Evolutionary conservation across 2,797 vertebrate species (phyloP).

Genomic region (Miichthys miiuy): DNA sequence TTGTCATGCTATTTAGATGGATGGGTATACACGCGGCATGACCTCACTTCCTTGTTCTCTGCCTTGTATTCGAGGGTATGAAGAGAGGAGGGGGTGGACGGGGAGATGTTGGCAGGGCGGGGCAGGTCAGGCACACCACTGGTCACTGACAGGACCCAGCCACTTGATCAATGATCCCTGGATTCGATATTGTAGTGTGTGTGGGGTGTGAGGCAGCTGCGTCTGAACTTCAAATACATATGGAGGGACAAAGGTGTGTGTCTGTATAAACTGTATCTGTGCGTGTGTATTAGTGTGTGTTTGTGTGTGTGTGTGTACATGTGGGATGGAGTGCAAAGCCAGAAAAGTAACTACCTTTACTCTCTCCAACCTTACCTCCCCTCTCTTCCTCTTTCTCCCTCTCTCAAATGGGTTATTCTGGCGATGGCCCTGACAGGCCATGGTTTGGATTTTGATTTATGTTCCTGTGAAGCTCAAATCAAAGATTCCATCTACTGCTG

Average conservation of each 20-base stretch:
- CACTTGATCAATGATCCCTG: slow-evolving; percentile 86
- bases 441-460: slow-evolving; percentile 99
- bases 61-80: slow-evolving; percentile 81
- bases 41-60: slow-evolving; percentile 87
- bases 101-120: slow-evolving; percentile 75
- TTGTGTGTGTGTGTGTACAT: slow-evolving; percentile 25
- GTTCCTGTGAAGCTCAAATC: slow-evolving; percentile 99
- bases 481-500: slow-evolving; percentile 99
- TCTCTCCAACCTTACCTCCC: slow-evolving; percentile 77
- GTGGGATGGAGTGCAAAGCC: slow-evolving; percentile 67
- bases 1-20: slow-evolving; percentile 88
- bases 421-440: slow-evolving; percentile 98
- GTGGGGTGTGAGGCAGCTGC: slow-evolving; percentile 75
- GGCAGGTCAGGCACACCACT: slow-evolving; percentile 82
- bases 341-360: slow-evolving; percentile 84
- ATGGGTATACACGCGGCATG: slow-evolving; percentile 84
- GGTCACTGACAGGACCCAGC: slow-evolving; percentile 85
- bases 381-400: slow-evolving; percentile 79
- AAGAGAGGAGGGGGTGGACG: slow-evolving; percentile 68
- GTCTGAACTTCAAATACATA: slow-evolving; percentile 78
- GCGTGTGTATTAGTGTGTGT: slow-evolving; percentile 26
- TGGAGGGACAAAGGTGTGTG: slow-evolving; percentile 71
- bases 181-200: slow-evolving; percentile 74
- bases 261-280: slow-evolving; percentile 62
- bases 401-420: slow-evolving; percentile 98